Evolutionary conservation across 2,797 vertebrate species (phyloP), one percentile per base, ranked within the genome.

Genomic region (Urosaurus nigricauda): DNA sequence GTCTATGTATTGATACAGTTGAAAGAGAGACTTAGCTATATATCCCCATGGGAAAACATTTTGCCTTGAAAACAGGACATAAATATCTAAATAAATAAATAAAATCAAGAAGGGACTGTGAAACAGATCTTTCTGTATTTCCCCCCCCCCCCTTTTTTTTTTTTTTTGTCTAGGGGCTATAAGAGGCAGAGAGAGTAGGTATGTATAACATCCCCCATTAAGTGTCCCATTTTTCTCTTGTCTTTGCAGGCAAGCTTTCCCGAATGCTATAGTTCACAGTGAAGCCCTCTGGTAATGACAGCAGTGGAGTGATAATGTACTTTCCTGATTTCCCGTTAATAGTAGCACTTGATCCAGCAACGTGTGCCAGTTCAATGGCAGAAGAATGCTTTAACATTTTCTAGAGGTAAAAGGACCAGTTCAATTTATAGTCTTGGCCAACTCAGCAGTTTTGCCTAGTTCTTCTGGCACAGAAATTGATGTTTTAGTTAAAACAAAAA

Each of bases 321-420:
- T 95, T 94, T 85, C 94, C 87, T 47, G 37, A 94, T 94, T 96
- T 96, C 95, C 94, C 17, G 84, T 95, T 94, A 97, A 94, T 92
- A 95, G 95, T 65, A 95, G 90, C 94, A 94, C 94, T 96, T 95
- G 95, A 95, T 96, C 95, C 95, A 85, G 56, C 94, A 96, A 89
- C 0, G 83, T 63, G 84, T 93, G 94, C 95, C 95, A 94, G 94
- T 91, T 95, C 94, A 53, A 87, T 92, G 94, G 92, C 94, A 96
- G 94, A 94, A 96, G 89, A 89, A 94, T 89, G 88, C 91, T 94
- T 95, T 95, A 90, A 71, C 89, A 94, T 95, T 94, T 97, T 95
- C 93, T 93, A 89, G 88, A 95, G 80, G 92, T 94, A 96, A 96
- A 96, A 94, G n/a, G 90, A 93, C 92, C 88, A 16, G 63, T 93